Conservation (phyloP, 2,888 invertebrate species). For the Drosophila fulvimacula region DNA sequence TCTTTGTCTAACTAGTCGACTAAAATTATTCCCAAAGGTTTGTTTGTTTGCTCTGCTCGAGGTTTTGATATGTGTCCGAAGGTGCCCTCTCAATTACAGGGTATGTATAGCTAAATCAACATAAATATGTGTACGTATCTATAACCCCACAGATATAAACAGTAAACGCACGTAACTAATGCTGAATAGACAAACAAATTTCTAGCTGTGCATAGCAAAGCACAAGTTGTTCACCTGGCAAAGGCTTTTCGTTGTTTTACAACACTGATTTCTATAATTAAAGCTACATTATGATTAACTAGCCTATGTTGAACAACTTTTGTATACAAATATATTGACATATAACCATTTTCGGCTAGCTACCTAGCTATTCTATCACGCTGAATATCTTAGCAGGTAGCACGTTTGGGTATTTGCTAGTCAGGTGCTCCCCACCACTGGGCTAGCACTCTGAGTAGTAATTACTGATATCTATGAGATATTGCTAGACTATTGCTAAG, state of each 20-base stretch:
- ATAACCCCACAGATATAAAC: not conserved
- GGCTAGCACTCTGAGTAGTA: not conserved
- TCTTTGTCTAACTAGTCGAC: not conserved
- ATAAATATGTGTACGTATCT: not conserved
- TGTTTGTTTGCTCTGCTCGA: slow-evolving; percentile 3
- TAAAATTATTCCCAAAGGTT: slow-evolving; percentile 4
- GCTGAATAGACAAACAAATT: not conserved
- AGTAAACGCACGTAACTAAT: not conserved
- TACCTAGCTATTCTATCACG: too few relatives aligned
- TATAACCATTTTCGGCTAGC: not conserved
- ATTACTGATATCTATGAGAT: not conserved
- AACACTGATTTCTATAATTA: not conserved
- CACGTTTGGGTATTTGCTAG: not conserved
- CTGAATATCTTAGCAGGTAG: not conserved
- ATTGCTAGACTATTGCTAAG: not conserved
- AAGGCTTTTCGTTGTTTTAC: not conserved
- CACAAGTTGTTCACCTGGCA: not conserved
- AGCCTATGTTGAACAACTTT: not conserved
- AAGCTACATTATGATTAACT: not conserved
- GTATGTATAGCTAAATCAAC: slow-evolving; percentile 5
- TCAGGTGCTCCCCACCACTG: not conserved
- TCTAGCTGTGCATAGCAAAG: too few relatives aligned
- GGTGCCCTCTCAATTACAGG: slow-evolving; percentile 36
- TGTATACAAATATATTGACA: not conserved
- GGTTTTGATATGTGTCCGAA: slow-evolving; percentile 29